Percentiles rank a stretch among this genome's conserved stretches.
Evolutionary conservation across 2,113 vertebrate genomes (phyloP).

Genomic region (Campylomormyrus numenius): DNA sequence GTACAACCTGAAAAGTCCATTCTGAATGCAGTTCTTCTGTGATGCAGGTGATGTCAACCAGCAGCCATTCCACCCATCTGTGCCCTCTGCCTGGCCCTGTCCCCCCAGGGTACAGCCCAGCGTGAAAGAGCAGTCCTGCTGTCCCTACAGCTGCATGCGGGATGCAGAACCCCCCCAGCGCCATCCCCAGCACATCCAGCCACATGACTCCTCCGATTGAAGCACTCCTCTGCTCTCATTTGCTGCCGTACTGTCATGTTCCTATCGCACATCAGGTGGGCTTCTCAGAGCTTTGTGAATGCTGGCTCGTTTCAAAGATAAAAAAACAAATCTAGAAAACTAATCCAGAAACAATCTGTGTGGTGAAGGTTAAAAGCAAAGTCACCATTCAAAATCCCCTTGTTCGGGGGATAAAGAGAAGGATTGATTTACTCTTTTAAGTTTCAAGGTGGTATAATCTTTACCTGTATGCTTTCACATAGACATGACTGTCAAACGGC

Average conservation of each 20-base stretch:
- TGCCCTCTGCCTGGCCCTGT: not conserved
- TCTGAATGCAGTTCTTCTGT: not conserved
- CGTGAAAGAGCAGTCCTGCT: not conserved
- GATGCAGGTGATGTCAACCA: not conserved
- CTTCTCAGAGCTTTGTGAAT: not conserved
- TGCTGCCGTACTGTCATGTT: not conserved
- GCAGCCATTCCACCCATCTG: not conserved
- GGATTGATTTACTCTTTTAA: conserved; percentile 37
- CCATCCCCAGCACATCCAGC: not conserved
- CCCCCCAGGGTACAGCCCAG: not conserved
- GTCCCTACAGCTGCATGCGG: not conserved
- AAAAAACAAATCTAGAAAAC: conserved; percentile 3
- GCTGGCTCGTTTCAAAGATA: not conserved
- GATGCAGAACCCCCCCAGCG: not conserved
- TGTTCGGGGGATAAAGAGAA: conserved; percentile 29
- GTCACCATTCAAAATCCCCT: conserved; percentile 14
- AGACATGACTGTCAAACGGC: not conserved
- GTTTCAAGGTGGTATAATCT: conserved; percentile 35
- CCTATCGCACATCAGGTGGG: not conserved
- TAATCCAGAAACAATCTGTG: conserved; percentile 11
- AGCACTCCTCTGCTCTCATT: not conserved
- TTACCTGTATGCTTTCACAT: conserved; percentile 26
- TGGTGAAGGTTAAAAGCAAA: conserved; percentile 2
- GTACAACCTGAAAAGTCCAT: not conserved
- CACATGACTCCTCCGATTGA: not conserved